Percentiles rank a stretch among this genome's conserved stretches.
These are phyloP conservation scores for Tetragonula clypearis DNA, from an alignment of 1,140 invertebrate species.

Conservation along the genomic window DNA sequence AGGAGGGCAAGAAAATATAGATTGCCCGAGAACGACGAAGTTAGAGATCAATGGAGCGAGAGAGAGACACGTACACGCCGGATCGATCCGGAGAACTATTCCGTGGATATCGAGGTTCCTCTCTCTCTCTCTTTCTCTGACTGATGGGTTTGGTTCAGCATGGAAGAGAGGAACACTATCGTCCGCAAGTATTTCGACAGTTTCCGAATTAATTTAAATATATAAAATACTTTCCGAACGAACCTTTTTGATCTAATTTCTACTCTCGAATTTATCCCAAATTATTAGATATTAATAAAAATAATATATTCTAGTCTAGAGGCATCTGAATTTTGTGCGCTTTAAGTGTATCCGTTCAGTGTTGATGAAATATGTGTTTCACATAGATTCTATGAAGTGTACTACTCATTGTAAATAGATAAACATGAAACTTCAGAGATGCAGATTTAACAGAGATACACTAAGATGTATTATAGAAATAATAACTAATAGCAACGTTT, in stretches of 20 bases:
- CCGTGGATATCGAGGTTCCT: slow-evolving; percentile 11
- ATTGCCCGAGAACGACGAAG: slow-evolving; percentile 10
- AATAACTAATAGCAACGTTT: not conserved
- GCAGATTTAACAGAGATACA: not conserved
- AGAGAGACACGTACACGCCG: slow-evolving; percentile 5
- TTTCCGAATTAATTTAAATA: not conserved
- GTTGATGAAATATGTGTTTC: no score
- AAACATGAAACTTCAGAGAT: not conserved
- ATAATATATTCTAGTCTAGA: not conserved
- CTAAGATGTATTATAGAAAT: no score
- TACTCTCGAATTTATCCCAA: not conserved
- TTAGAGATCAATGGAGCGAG: not conserved
- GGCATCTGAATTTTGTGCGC: no score
- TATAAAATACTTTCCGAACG: not conserved
- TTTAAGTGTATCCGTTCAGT: no score
- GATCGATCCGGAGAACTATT: slow-evolving; percentile 40
- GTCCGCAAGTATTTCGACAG: not conserved
- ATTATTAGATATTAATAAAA: not conserved
- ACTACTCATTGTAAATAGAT: not conserved
- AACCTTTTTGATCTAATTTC: not conserved
- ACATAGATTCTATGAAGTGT: not conserved
- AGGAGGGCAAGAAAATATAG: slow-evolving; percentile 34
- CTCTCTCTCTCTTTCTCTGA: slow-evolving; percentile 1
- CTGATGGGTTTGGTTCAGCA: not conserved
- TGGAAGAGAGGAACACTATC: not conserved